Evolutionary conservation across 2,888 invertebrate species (phyloP), one percentile per base, ranked within the genome.

Genomic region (Lasiommata megera): DNA sequence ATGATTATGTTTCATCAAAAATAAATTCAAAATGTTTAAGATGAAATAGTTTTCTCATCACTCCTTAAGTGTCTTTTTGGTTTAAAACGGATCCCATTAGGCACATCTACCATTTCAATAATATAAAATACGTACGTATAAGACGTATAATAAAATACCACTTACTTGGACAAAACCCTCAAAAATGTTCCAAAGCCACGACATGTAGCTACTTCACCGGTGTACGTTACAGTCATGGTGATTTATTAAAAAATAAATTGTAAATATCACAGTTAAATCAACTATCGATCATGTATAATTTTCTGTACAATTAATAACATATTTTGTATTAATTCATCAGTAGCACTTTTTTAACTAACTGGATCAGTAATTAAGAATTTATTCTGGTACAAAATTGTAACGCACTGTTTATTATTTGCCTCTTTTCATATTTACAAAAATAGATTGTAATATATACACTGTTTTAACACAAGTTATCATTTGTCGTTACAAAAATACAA

Each of bases 181-280:
- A 96, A 92, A 91, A 97, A 97, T 73, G 96, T 96, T 60, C 97
- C 97, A 79, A 97, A 94, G 63, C 96, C 96, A 53, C 94, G 92
- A 76, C 96, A 96, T 64, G 96, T 96, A 62, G 96, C 96, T 63
- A 97, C 96, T 91, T 96, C 95, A 51, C 94, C 95, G 53, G 96
- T 96, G 73, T 97, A 97, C 9, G 96, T 95, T 61, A 96, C 94
- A 69, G 96, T 97, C 96, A 97, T 97, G 58, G 41, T 29, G 41
- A 48, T 28, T 34, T 18, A 63, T 28, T 34, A 28, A 63, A 62
- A 52, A n/a, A 37, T 29, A 36, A 38, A 56, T 23, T 60, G n/a
- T 44, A 61, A 34, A 54, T 58, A 64, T 64, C 61, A 64, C 63
- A 63, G 60, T n/a, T n/a, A 37, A 3, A 9, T 50, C 40, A 31